Percentiles rank a stretch among this genome's conserved stretches.
These are phyloP conservation scores for Lepilemur ruficaudatus DNA, from an alignment of 2,797 vertebrate species.

Conservation along the genomic window DNA sequence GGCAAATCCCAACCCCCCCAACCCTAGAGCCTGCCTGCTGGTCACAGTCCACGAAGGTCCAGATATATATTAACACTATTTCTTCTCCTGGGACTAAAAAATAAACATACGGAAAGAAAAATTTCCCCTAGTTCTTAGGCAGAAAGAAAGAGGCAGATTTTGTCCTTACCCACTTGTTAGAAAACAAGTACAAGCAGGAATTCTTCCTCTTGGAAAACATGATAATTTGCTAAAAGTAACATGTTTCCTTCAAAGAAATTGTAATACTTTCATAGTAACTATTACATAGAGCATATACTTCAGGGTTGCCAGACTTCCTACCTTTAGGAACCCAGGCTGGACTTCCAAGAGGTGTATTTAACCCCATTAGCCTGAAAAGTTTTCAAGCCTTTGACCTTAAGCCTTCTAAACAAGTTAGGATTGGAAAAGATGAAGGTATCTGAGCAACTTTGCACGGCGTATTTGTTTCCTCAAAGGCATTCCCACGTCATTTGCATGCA, in stretches of 20 bases:
- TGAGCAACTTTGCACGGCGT: background rate
- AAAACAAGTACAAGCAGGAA: constrained; percentile 19
- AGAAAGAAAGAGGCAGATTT: background rate
- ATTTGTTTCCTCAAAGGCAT: constrained; percentile 54
- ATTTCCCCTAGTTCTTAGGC: background rate
- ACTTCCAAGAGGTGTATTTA: constrained; percentile 3
- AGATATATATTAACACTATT: background rate
- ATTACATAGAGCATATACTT: background rate
- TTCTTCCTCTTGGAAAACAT: background rate
- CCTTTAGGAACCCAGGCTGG: background rate
- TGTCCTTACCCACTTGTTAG: background rate
- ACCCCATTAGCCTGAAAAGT: background rate
- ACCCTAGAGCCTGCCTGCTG: background rate
- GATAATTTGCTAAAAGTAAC: constrained; percentile 11
- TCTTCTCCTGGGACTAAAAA: background rate
- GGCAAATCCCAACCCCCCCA: constrained; percentile 1
- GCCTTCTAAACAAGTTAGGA: background rate
- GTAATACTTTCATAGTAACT: background rate
- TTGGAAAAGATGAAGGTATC: background rate
- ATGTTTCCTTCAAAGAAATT: constrained; percentile 19
- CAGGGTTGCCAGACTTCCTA: background rate
- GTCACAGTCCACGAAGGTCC: background rate
- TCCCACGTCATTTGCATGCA: background rate
- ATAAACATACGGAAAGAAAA: background rate
- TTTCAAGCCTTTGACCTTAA: background rate